phyloP scores from a whole-genome alignment of 2,797 vertebrate genomes.

The Scolopax bukidnonensis region DNA sequence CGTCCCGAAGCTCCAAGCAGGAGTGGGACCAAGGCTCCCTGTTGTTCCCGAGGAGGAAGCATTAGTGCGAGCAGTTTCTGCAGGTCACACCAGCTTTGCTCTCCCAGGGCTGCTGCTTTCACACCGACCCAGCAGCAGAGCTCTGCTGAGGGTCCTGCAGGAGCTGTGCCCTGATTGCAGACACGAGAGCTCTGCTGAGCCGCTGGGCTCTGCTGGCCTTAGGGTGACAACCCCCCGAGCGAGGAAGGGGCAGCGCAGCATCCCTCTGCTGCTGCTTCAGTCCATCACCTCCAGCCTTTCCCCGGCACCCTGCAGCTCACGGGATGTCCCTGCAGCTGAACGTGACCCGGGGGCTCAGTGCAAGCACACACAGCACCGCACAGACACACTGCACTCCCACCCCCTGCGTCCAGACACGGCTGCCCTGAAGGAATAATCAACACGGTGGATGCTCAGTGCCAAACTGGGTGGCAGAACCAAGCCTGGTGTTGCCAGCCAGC shows the following conservation, averaged over 20 bases:
- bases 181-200: neutral
- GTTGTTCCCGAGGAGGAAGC: neutral
- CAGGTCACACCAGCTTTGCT: neutral
- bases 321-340: too few species aligned
- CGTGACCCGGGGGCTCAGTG: neutral
- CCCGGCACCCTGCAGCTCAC: neutral
- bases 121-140: neutral
- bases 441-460: accelerated
- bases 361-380: neutral
- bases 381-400: neutral
- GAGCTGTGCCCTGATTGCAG: neutral
- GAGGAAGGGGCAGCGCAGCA: neutral
- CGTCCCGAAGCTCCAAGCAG: neutral
- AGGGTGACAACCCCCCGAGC: neutral
- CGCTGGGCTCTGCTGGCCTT: neutral
- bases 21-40: neutral
- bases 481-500: neutral
- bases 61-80: neutral
- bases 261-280: neutral
- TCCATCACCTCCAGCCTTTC: neutral
- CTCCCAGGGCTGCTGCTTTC: neutral
- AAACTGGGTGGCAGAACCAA: neutral
- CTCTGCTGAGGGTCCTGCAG: neutral
- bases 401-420: neutral
- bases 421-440: neutral